These are phyloP conservation scores for Antennarius maculatus DNA, from an alignment of 2,797 vertebrate genomes.

Conservation along the genomic window DNA sequence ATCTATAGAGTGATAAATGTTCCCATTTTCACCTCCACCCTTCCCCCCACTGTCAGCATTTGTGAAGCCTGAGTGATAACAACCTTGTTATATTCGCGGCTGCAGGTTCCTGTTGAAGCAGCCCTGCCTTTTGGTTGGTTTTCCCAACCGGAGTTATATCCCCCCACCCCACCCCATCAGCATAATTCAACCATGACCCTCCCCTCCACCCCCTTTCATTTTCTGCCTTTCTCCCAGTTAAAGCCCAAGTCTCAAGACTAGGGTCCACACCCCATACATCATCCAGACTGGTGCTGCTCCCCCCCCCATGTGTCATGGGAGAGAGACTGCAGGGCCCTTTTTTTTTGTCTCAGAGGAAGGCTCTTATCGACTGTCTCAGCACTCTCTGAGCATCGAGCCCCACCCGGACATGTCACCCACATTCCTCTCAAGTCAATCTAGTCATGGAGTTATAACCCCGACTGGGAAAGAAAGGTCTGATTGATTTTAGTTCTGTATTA, in stretches of 20 bases:
- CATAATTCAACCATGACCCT: slow-evolving; percentile 83
- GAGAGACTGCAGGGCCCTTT: slow-evolving; percentile 40
- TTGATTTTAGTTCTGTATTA: slow-evolving; percentile 15
- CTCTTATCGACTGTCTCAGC: slow-evolving; percentile 68
- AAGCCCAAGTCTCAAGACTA: slow-evolving; percentile 63
- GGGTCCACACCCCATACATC: slow-evolving; percentile 79
- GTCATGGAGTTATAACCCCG: slow-evolving; percentile 38
- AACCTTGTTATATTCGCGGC: slow-evolving; percentile 68
- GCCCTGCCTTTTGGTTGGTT: slow-evolving; percentile 47
- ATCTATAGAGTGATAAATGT: slow-evolving; percentile 5
- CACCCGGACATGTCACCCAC: slow-evolving; percentile 55
- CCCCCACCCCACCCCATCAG: slow-evolving; percentile 68
- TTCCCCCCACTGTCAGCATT: slow-evolving; percentile 55
- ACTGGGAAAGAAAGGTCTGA: slow-evolving; percentile 51
- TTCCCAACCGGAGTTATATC: slow-evolving; percentile 59
- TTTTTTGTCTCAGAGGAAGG: slow-evolving; percentile 37
- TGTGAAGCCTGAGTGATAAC: slow-evolving; percentile 56
- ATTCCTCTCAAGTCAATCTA: slow-evolving; percentile 46
- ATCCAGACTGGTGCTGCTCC: slow-evolving; percentile 60
- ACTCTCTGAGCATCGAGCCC: slow-evolving; percentile 41
- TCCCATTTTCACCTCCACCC: slow-evolving; percentile 22
- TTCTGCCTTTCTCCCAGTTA: slow-evolving; percentile 69
- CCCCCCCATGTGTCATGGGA: slow-evolving; percentile 59
- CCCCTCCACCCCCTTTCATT: slow-evolving; percentile 70
- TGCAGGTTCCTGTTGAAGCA: slow-evolving; percentile 44